phyloP scores from a whole-genome alignment of 2,113 vertebrate genomes.

The Etia nguti region DNA sequence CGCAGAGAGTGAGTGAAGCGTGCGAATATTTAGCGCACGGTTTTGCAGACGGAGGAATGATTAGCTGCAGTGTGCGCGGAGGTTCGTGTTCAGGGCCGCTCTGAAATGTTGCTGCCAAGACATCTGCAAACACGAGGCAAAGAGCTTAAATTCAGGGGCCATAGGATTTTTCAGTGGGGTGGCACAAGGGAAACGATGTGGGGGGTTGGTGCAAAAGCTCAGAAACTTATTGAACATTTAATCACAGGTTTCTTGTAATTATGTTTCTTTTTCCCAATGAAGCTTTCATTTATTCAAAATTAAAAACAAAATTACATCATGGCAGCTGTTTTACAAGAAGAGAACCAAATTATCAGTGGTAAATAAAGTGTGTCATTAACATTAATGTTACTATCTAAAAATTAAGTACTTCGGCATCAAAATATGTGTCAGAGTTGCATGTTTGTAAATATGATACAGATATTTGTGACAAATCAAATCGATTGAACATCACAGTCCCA shows the following conservation, averaged over 20 bases:
- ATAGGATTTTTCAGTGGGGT: background rate
- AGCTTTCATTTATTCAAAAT: background rate
- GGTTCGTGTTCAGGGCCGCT: background rate
- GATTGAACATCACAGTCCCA: background rate
- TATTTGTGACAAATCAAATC: background rate
- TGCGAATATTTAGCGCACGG: background rate
- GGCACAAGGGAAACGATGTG: background rate
- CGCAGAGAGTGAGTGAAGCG: background rate
- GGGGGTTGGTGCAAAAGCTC: background rate
- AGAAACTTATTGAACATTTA: background rate
- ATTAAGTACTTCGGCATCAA: background rate
- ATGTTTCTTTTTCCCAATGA: background rate
- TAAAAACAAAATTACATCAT: background rate
- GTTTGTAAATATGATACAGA: background rate
- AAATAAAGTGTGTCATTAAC: background rate
- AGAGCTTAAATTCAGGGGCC: background rate
- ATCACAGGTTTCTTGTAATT: background rate
- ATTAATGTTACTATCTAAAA: background rate
- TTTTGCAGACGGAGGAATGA: background rate
- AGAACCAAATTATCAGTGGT: background rate
- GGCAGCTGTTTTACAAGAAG: background rate
- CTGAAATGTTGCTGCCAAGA: slow-evolving; percentile 1
- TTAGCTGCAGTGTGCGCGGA: background rate
- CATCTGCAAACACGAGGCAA: slow-evolving; percentile 23
- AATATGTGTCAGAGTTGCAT: background rate